phyloP scores from a whole-genome alignment of 2,797 vertebrate species.

The Streptopelia turtur region DNA sequence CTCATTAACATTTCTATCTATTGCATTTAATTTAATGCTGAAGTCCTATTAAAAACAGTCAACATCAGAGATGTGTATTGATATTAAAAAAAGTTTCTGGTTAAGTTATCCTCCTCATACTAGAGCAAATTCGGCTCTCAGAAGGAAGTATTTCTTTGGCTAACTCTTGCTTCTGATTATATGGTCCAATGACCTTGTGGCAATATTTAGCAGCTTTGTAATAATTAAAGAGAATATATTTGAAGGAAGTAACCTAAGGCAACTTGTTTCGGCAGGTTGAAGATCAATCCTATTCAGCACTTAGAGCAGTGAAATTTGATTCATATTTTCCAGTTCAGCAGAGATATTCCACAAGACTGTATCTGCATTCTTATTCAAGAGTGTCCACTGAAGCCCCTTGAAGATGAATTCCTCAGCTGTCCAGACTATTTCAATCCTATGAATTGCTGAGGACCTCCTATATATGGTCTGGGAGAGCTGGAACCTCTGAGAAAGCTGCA shows the following conservation, averaged over 20 bases:
- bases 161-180: not conserved
- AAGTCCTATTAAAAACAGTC: constrained; percentile 4
- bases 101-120: not conserved
- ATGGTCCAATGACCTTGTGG: not conserved
- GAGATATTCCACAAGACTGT: not conserved
- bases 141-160: not conserved
- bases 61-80: not conserved
- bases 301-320: not conserved
- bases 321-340: not conserved
- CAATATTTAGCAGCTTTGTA: not conserved
- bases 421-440: not conserved
- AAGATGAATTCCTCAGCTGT: not conserved
- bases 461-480: not conserved
- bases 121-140: not conserved
- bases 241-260: not conserved
- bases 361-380: not conserved
- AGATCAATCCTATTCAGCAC: not conserved
- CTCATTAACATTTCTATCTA: constrained; percentile 30
- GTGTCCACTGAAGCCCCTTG: not conserved
- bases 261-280: not conserved
- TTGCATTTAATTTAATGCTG: constrained; percentile 31
- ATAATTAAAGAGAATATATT: not conserved
- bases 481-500: not conserved
- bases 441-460: accelerated
- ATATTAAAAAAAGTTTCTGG: not conserved